Evolutionary conservation across 2,113 vertebrate species (phyloP).

Genomic region (Pogona vitticeps): DNA sequence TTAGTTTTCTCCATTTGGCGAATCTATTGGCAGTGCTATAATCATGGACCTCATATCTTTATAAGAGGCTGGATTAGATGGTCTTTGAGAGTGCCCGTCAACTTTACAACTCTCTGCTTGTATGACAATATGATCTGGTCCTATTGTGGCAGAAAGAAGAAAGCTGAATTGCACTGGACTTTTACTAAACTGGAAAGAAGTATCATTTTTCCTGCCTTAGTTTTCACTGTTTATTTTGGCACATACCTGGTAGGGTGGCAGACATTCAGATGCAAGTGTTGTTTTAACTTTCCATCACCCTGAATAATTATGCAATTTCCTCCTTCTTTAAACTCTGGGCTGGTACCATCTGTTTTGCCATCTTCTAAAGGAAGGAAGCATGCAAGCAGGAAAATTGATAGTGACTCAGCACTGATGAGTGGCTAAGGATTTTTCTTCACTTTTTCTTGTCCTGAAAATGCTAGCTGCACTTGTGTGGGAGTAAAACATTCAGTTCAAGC

Average conservation of each 20-base stretch:
- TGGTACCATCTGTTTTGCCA: slow-evolving; percentile 10
- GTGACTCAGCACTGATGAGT: slow-evolving; percentile 4
- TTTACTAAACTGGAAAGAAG: not conserved
- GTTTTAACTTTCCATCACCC: not conserved
- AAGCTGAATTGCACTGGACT: not conserved
- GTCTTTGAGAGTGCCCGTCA: too few species aligned
- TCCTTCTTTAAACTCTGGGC: not conserved
- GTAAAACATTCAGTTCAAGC: not conserved
- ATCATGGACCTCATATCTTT: too few species aligned
- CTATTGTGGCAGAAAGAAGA: too few species aligned
- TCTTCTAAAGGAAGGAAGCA: slow-evolving; percentile 16
- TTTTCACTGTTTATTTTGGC: not conserved
- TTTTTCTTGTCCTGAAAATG: not conserved
- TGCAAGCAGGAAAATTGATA: slow-evolving; percentile 16
- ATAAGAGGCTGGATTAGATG: too few species aligned
- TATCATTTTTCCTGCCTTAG: not conserved
- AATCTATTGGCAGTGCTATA: too few species aligned
- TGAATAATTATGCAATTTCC: slow-evolving; percentile 15
- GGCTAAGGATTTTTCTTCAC: not conserved
- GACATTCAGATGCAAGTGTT: not conserved
- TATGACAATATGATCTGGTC: too few species aligned
- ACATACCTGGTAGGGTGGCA: not conserved
- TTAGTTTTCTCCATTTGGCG: too few species aligned
- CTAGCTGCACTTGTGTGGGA: not conserved
- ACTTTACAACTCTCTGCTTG: too few species aligned